Evolutionary conservation across 2,888 invertebrate species (phyloP).

Genomic region (Chymomyza amoena): DNA sequence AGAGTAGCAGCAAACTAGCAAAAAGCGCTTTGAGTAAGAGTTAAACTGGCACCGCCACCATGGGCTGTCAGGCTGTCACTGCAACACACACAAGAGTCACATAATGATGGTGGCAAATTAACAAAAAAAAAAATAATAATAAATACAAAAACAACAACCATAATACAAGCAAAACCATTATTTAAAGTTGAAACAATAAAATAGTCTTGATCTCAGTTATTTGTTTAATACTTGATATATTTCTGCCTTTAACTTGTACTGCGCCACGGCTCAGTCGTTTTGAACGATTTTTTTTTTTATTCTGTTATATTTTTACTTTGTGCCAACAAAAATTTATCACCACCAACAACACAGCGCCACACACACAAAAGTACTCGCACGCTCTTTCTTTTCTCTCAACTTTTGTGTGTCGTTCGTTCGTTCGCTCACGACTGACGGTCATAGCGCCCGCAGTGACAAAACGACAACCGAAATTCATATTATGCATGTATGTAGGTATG

Average conservation of each 20-base stretch:
- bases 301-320: constrained; percentile 67
- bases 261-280: constrained; percentile 36
- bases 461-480: constrained; percentile 21
- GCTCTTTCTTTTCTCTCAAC: constrained; percentile 37
- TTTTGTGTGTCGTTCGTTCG: constrained; percentile 5
- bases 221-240: constrained; percentile 14
- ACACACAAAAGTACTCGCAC: constrained; percentile 23
- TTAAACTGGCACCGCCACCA: constrained; percentile 15
- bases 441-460: constrained; percentile 23
- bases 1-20: constrained; percentile 26
- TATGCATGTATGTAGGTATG: constrained; percentile 44
- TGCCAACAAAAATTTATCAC: constrained; percentile 67
- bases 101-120: constrained; percentile 34
- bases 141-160: neutral
- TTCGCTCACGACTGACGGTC: constrained; percentile 45
- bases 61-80: constrained; percentile 11
- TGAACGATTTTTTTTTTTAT: constrained; percentile 39
- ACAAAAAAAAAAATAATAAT: constrained; percentile 16
- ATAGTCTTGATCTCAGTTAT: neutral
- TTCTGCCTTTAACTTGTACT: constrained; percentile 28
- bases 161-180: neutral
- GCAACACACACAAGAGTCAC: constrained; percentile 8
- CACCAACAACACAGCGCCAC: constrained; percentile 39
- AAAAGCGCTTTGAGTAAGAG: constrained; percentile 17
- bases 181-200: neutral